Conservation (phyloP, 1,140 invertebrate species). For the Lepidurus couesii region DNA sequence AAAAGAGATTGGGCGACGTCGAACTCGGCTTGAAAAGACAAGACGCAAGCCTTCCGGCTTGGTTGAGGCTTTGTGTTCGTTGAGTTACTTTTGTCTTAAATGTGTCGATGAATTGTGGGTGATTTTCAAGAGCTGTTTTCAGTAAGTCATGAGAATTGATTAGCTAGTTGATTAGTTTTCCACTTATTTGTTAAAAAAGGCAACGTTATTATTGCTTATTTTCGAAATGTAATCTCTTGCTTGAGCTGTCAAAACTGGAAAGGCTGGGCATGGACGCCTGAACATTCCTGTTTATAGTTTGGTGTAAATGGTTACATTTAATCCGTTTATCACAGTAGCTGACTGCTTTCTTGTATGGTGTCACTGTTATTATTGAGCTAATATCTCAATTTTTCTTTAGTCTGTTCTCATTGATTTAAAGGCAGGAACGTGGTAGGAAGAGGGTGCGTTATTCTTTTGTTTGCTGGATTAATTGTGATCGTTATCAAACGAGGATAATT, state of each 20-base stretch:
- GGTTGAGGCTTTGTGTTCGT: conserved; percentile 15
- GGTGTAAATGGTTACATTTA: not conserved
- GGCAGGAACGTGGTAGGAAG: too few relatives aligned
- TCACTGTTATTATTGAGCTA: too few relatives aligned
- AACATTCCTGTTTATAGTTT: not conserved
- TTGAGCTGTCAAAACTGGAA: conserved; percentile 6
- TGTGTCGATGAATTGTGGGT: not conserved
- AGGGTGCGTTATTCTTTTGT: too few relatives aligned
- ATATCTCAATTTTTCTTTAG: too few relatives aligned
- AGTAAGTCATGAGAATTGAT: not conserved
- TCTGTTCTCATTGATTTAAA: too few relatives aligned
- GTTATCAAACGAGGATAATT: too few relatives aligned
- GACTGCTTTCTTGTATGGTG: too few relatives aligned
- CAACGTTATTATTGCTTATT: not conserved
- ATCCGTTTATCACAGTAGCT: not conserved
- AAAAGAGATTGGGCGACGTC: conserved; percentile 11
- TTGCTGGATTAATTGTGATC: too few relatives aligned
- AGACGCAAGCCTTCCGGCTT: conserved; percentile 17
- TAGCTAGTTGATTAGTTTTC: too few relatives aligned
- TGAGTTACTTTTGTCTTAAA: conserved; percentile 2
- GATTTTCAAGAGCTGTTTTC: not conserved
- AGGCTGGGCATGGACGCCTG: conserved; percentile 9
- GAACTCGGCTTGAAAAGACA: conserved; percentile 9
- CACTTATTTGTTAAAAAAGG: too few relatives aligned
- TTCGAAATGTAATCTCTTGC: not conserved